phyloP scores from a whole-genome alignment of 2,113 vertebrate species.

The Hymenochirus boettgeri region DNA sequence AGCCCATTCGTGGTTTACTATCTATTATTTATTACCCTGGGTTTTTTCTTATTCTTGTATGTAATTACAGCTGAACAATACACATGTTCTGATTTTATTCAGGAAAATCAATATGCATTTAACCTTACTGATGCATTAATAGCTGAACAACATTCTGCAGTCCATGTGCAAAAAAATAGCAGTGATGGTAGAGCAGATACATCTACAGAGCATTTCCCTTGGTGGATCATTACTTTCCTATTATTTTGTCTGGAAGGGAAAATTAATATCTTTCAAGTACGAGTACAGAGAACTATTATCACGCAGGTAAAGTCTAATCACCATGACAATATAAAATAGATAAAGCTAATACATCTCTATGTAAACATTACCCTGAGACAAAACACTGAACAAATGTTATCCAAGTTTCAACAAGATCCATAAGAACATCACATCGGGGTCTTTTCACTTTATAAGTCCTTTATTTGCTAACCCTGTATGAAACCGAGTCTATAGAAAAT shows the following conservation, averaged over 20 bases:
- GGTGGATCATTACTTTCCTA: not conserved
- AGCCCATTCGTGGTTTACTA: too few species aligned
- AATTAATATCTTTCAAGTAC: not conserved
- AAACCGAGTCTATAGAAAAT: too few species aligned
- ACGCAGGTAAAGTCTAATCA: constrained; percentile 3
- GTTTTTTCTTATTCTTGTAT: too few species aligned
- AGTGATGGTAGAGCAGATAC: not conserved
- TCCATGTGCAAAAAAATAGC: too few species aligned
- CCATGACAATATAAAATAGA: constrained; percentile 9
- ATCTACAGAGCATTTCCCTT: not conserved
- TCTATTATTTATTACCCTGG: too few species aligned
- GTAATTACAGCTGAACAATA: too few species aligned
- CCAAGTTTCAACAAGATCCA: not conserved
- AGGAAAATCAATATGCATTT: too few species aligned
- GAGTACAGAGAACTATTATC: not conserved
- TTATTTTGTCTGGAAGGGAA: not conserved
- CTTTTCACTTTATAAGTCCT: constrained; percentile 4
- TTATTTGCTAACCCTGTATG: not conserved
- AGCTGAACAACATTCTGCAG: too few species aligned
- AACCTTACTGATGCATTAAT: too few species aligned
- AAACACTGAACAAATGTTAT: constrained; percentile 6
- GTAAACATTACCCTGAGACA: not conserved
- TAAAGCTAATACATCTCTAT: not conserved
- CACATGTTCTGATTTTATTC: too few species aligned
- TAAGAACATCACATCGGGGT: not conserved